A percentile compares a stretch with the other conserved stretches of the same genome.
Evolutionary conservation across 1,140 invertebrate genomes (phyloP).

Genomic region (Pogonomyrmex californicus): DNA sequence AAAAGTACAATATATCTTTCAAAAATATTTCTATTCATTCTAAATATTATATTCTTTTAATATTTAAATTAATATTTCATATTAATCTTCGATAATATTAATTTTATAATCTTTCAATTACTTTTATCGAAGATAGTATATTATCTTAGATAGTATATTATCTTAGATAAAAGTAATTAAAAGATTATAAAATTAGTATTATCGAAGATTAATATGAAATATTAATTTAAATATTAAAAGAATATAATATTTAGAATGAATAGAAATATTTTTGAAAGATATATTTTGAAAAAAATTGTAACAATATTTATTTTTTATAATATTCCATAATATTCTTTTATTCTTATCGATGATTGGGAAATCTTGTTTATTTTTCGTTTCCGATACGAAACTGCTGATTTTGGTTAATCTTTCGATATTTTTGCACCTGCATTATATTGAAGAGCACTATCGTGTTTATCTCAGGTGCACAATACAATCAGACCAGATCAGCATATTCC

Average conservation of each 20-base stretch:
- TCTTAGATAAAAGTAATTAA: background rate
- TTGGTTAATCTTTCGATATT: conserved; percentile 36
- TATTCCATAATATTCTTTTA: background rate
- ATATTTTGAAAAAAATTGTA: background rate
- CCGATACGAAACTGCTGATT: conserved; percentile 59
- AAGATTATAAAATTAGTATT: too few species aligned
- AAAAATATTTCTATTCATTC: too few species aligned
- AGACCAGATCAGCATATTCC: conserved; percentile 11
- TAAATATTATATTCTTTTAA: too few species aligned
- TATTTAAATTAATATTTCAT: too few species aligned
- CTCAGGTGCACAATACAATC: conserved; percentile 56
- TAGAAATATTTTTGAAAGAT: too few species aligned
- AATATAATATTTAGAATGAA: too few species aligned
- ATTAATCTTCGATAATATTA: too few species aligned
- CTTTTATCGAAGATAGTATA: background rate
- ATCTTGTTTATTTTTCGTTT: conserved; percentile 36
- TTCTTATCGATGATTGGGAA: conserved; percentile 53
- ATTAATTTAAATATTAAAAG: too few species aligned
- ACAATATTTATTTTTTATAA: background rate
- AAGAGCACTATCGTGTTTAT: conserved; percentile 64
- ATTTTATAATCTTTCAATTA: too few species aligned
- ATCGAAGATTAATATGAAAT: too few species aligned
- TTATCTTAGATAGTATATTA: background rate
- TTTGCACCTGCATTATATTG: conserved; percentile 59
- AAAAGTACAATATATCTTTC: background rate